phyloP scores from a whole-genome alignment of 2,888 invertebrate genomes.

The Saturnia pavonia region DNA sequence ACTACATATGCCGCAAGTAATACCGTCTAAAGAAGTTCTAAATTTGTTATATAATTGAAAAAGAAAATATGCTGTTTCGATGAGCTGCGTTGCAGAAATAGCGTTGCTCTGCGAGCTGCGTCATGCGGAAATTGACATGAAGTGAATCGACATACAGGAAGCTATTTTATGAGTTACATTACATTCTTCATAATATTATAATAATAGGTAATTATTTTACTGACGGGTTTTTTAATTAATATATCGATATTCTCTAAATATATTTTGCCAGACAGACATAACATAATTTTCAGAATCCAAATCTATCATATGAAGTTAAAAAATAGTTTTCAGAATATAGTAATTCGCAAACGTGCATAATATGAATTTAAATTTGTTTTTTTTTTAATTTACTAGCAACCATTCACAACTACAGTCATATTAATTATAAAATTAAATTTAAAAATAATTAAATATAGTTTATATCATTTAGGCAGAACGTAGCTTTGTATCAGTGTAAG shows the following conservation, averaged over 20 bases:
- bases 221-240: too few relatives aligned
- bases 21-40: not conserved
- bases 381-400: not conserved
- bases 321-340: too few relatives aligned
- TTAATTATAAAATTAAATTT: not conserved
- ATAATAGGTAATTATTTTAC: too few relatives aligned
- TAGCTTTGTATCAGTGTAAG: too few relatives aligned
- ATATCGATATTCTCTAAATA: too few relatives aligned
- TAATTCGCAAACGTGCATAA: not conserved
- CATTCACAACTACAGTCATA: too few relatives aligned
- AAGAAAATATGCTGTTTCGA: slow-evolving; percentile 9
- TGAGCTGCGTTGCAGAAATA: slow-evolving; percentile 54
- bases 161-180: slow-evolving; percentile 2
- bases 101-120: slow-evolving; percentile 42
- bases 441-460: not conserved
- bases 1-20: not conserved
- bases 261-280: too few relatives aligned
- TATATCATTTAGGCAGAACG: too few relatives aligned
- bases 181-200: not conserved
- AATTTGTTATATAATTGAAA: not conserved
- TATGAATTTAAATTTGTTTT: not conserved
- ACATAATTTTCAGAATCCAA: too few relatives aligned
- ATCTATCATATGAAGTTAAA: too few relatives aligned
- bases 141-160: slow-evolving; percentile 40
- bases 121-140: slow-evolving; percentile 65